These are phyloP conservation scores for Pachymerium ferrugineum DNA, from an alignment of 2,888 invertebrate species.

Conservation along the genomic window DNA sequence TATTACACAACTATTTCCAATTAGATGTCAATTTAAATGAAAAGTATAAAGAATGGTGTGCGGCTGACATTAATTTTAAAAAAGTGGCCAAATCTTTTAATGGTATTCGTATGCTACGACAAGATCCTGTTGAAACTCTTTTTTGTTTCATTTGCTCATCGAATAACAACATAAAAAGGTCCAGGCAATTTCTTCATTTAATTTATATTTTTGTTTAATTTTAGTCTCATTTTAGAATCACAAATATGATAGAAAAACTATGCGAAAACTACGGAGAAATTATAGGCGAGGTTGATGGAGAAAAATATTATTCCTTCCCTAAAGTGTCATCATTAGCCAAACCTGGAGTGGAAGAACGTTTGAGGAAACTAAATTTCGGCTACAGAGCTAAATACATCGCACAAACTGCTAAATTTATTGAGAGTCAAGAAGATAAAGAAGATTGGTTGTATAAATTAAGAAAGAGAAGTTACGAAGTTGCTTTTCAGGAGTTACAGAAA, in stretches of 20 bases:
- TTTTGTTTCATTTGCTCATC: conserved; percentile 96
- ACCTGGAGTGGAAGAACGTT: conserved; percentile 60
- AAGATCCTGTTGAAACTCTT: conserved; percentile 86
- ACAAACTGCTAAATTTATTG: conserved; percentile 64
- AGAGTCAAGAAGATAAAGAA: conserved; percentile 50
- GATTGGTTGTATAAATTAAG: conserved; percentile 68
- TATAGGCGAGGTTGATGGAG: conserved; percentile 63
- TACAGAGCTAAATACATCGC: conserved; percentile 80
- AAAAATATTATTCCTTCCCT: conserved; percentile 78
- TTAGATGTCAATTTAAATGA: conserved; percentile 64
- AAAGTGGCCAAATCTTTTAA: conserved; percentile 59
- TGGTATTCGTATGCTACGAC: conserved; percentile 84
- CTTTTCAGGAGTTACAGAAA: conserved; percentile 65
- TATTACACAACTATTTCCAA: conserved; percentile 68
- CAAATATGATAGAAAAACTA: conserved; percentile 82
- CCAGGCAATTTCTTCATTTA: conserved; percentile 35
- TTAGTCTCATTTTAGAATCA: conserved; percentile 60
- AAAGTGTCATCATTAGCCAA: conserved; percentile 58
- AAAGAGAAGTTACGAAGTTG: conserved; percentile 63
- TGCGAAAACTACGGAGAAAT: conserved; percentile 72
- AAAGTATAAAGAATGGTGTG: conserved; percentile 69
- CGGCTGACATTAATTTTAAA: conserved; percentile 66
- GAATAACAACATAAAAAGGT: conserved; percentile 90
- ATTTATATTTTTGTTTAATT: background rate
- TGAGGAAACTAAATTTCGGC: conserved; percentile 58